Conservation (phyloP, 2,113 vertebrate species). For the Pandion haliaetus region DNA sequence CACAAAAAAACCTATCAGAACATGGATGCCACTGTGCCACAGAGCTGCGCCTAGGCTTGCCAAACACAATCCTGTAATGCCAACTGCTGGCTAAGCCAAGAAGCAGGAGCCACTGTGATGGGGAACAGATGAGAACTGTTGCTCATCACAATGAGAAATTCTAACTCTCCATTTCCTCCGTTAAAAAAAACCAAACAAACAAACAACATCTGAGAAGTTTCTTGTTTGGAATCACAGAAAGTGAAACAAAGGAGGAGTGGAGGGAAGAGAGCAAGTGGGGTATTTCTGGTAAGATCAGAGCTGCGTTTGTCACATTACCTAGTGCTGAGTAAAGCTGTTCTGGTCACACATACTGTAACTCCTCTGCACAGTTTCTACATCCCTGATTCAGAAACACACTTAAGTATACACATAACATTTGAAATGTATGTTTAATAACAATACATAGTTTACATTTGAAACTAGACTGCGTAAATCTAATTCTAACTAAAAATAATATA, state of each 20-base stretch:
- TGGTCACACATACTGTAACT: accelerated
- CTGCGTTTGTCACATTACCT: not conserved
- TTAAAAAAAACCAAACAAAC: not conserved
- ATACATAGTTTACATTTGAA: not conserved
- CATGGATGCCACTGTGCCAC: not conserved
- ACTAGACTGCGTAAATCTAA: not conserved
- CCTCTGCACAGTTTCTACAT: not conserved
- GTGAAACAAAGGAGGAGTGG: not conserved
- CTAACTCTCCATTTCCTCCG: not conserved
- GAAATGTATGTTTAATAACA: not conserved
- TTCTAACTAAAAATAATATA: not conserved
- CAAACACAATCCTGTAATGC: not conserved
- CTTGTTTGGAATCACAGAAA: not conserved
- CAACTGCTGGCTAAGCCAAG: not conserved
- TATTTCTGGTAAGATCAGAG: not conserved
- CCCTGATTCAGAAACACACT: not conserved
- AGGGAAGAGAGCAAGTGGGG: not conserved
- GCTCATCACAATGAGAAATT: not conserved
- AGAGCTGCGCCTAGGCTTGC: not conserved
- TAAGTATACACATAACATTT: not conserved
- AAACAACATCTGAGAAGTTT: not conserved
- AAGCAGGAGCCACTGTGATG: not conserved
- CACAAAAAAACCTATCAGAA: not conserved
- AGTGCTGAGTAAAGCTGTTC: not conserved
- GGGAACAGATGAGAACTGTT: not conserved